Base-by-base conservation (phyloP, 2,113 vertebrate species). In the Choloepus hoffmanni region DNA sequence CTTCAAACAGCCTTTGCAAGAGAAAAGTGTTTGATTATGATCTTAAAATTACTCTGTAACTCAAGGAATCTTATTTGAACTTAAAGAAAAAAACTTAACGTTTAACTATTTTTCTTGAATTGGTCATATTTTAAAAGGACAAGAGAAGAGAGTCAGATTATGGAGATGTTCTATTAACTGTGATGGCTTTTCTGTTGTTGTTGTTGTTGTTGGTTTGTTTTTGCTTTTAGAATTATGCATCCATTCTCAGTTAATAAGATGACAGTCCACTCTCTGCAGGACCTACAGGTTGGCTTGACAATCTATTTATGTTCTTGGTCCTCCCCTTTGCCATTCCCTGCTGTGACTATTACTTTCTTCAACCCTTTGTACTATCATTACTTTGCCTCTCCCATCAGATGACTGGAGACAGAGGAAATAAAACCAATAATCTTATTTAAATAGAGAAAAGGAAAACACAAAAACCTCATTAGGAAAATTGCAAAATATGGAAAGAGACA, bases 51-150 rank as follows among this genome's bases (percentile, higher is more conserved):
- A 55, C 55, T 82, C 72, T 91, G n/a, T 67, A 85, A 81, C 89
- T 77, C 33, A 95, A 93, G n/a, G 90, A 89, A 93, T 88, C 67
- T 84, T 90, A 65, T 84, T 94, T 92, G 76, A 81, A 36, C 48
- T 50, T 40, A 78, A 73, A 89, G 74, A 79, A 67, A 33, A 87
- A 87, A 86, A 43, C 33, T 26, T 48, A 68, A 62, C 5, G 10
- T 53, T 94, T 82, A 45, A 48, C 15, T 90, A 0, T 55, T n/a
- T 85, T 85, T 70, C 50, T 89, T 28, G 19, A 89, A 82, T 73
- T 72, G 33, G 53, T 87, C 50, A 0, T 90, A 1, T 74, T 83
- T 88, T 93, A 33, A 50, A 92, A 95, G 36, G 40, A 36, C 4
- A 48, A 65, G 26, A 85, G 24, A 24, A 86, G 70, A 85, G 19